Percentiles rank a stretch among this genome's conserved stretches.
phyloP scores from a whole-genome alignment of 2,113 vertebrate species.

The Engraulis encrasicolus region DNA sequence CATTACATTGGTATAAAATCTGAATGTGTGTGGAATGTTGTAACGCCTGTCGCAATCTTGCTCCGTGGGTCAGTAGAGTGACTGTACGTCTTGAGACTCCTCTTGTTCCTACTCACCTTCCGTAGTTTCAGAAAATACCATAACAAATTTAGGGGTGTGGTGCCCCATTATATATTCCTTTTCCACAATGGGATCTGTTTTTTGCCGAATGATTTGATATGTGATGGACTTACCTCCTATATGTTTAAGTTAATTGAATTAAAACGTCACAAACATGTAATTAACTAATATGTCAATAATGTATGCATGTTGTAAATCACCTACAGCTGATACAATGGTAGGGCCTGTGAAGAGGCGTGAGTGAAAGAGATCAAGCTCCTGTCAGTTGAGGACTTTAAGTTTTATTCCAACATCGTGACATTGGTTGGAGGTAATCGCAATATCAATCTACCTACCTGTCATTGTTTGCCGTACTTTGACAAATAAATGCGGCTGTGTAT shows the following conservation, averaged over 20 bases:
- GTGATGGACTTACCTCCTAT: too few relatives aligned
- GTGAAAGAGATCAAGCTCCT: constrained; percentile 75
- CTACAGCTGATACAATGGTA: constrained; percentile 59
- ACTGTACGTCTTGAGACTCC: background rate
- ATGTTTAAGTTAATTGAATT: too few relatives aligned
- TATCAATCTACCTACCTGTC: background rate
- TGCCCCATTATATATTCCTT: background rate
- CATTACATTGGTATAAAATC: too few relatives aligned
- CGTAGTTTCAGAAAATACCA: constrained; percentile 72
- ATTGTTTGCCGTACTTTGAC: constrained; percentile 4
- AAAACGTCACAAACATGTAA: too few relatives aligned
- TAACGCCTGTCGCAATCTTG: background rate
- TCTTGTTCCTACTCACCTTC: constrained; percentile 40
- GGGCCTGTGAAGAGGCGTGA: constrained; percentile 69
- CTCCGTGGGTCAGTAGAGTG: background rate
- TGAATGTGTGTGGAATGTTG: too few relatives aligned
- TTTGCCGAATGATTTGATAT: too few relatives aligned
- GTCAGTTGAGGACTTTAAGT: constrained; percentile 77
- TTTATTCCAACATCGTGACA: constrained; percentile 67
- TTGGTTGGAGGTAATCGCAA: constrained; percentile 65
- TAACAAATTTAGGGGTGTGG: constrained; percentile 5
- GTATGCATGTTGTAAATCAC: background rate
- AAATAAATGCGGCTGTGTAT: constrained; percentile 10
- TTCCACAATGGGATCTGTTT: background rate
- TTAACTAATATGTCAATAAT: background rate